Evolutionary conservation across 2,113 vertebrate species (phyloP).

Genomic region (Trochalopteron elliotii): DNA sequence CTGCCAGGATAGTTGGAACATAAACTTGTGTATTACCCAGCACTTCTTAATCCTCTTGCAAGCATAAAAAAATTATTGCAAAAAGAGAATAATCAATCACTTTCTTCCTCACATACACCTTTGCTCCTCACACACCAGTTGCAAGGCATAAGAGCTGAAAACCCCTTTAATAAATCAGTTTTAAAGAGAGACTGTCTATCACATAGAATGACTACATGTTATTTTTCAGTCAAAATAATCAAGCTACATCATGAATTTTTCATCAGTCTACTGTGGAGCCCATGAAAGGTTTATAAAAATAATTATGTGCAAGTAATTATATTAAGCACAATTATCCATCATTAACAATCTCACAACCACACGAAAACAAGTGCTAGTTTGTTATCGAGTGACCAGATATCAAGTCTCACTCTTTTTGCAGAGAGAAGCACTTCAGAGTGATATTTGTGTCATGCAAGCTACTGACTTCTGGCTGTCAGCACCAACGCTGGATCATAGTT

Average conservation of each 20-base stretch:
- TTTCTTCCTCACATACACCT: background rate
- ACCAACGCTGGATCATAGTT: background rate
- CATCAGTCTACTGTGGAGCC: background rate
- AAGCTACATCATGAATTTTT: background rate
- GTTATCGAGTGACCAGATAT: constrained; percentile 33
- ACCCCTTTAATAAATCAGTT: background rate
- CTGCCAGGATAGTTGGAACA: background rate
- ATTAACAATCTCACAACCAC: constrained; percentile 44
- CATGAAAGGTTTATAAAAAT: constrained; percentile 20
- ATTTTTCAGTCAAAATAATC: background rate
- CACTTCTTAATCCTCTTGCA: background rate
- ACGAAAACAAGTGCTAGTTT: background rate
- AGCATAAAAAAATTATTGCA: background rate
- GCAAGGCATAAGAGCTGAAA: background rate
- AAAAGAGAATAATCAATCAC: background rate
- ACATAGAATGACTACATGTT: background rate
- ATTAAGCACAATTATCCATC: constrained; percentile 23
- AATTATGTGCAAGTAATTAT: constrained; percentile 23
- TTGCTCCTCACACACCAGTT: background rate
- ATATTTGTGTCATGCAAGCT: background rate
- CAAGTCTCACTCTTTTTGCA: constrained; percentile 40
- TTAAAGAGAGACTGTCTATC: background rate
- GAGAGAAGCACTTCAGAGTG: constrained; percentile 64
- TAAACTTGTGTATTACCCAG: background rate
- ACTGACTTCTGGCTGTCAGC: background rate